phyloP scores from a whole-genome alignment of 1,140 invertebrate genomes.

The Lineus longissimus region DNA sequence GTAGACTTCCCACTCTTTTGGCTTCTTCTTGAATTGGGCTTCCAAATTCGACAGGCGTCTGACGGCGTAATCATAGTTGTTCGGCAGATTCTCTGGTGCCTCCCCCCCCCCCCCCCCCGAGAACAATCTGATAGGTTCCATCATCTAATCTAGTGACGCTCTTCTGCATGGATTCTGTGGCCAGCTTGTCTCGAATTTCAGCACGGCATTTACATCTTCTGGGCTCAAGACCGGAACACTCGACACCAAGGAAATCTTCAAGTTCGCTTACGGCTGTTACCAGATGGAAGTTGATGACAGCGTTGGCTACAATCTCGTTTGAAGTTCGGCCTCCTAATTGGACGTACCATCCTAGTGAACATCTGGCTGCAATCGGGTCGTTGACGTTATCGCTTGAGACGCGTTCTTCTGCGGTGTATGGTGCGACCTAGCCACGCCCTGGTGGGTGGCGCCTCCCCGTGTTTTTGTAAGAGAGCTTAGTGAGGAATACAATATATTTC shows the following conservation, averaged over 20 bases:
- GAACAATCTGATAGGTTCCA: slow-evolving; percentile 1
- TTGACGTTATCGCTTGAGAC: not conserved
- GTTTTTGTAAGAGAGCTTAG: too few relatives aligned
- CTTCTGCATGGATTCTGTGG: not conserved
- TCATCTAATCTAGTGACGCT: not conserved
- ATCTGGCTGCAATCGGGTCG: not conserved
- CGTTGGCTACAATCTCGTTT: not conserved
- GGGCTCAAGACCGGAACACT: not conserved
- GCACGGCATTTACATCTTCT: not conserved
- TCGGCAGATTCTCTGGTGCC: not conserved
- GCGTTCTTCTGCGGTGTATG: not conserved
- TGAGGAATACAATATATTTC: too few relatives aligned
- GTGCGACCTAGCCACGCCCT: too few relatives aligned
- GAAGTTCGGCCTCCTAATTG: not conserved
- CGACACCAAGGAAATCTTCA: not conserved
- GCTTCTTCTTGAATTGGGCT: too few relatives aligned
- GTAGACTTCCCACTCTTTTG: too few relatives aligned
- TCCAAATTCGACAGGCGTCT: too few relatives aligned
- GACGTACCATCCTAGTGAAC: slow-evolving; percentile 3
- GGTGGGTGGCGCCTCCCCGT: too few relatives aligned
- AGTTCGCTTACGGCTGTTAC: not conserved
- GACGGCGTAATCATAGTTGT: not conserved
- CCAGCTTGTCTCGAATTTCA: not conserved
- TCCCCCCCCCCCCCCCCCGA: not conserved
- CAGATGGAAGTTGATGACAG: not conserved